Evolutionary conservation across 2,113 vertebrate genomes (phyloP).

Genomic region (Entomyzon cyanotis): DNA sequence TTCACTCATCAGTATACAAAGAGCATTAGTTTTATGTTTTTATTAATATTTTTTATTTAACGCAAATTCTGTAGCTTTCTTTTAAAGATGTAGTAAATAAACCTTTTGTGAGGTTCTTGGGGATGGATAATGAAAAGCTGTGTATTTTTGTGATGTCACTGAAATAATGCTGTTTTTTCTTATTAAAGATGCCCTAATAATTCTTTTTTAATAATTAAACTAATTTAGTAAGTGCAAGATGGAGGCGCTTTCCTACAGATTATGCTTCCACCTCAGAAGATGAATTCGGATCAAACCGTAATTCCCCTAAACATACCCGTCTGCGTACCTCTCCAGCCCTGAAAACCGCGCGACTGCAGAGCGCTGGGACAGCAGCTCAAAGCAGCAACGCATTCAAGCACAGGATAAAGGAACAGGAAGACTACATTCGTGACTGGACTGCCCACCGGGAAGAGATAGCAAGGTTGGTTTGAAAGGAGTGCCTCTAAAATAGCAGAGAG

Average conservation of each 20-base stretch:
- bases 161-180: conserved; percentile 59
- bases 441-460: conserved; percentile 98
- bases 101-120: conserved; percentile 63
- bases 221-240: conserved; percentile 91
- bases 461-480: conserved; percentile 78
- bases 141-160: conserved; percentile 61
- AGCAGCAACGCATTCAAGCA: conserved; percentile 87
- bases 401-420: conserved; percentile 95
- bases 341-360: conserved; percentile 81
- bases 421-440: conserved; percentile 98
- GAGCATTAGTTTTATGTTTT: conserved; percentile 56
- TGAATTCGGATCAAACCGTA: conserved; percentile 95
- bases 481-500: neutral
- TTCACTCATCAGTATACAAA: conserved; percentile 65
- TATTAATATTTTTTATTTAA: conserved; percentile 73
- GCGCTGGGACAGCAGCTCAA: conserved; percentile 75
- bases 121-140: conserved; percentile 49
- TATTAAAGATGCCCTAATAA: conserved; percentile 75
- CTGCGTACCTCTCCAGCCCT: conserved; percentile 88
- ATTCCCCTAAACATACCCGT: conserved; percentile 89
- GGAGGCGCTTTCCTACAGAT: conserved; percentile 96
- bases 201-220: conserved; percentile 84
- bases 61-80: conserved; percentile 63
- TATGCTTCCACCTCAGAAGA: conserved; percentile 99
- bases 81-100: conserved; percentile 64